Evolutionary conservation across 2,888 invertebrate genomes (phyloP).

Genomic region (Philaethria dido): DNA sequence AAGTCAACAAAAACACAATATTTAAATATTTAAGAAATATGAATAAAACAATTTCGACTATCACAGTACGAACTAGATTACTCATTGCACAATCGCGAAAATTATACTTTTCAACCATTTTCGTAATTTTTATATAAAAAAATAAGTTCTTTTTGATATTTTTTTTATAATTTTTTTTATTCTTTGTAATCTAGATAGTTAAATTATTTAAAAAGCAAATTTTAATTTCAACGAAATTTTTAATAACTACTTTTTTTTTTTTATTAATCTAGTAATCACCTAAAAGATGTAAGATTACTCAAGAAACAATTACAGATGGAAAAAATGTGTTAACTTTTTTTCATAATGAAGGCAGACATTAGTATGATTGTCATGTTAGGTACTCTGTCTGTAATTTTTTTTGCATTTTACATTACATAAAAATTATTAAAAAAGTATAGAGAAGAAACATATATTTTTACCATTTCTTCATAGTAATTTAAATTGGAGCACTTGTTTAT

Average conservation of each 20-base stretch:
- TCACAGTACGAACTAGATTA: conserved; percentile 42
- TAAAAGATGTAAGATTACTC: no score
- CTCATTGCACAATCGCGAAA: conserved; percentile 34
- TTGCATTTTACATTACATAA: no score
- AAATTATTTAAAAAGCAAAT: not conserved
- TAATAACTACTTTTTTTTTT: not conserved
- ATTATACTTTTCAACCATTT: not conserved
- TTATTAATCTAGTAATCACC: not conserved
- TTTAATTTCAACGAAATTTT: not conserved
- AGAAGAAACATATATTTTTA: no score
- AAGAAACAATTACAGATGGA: no score
- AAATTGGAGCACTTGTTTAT: no score
- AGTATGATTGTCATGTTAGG: no score
- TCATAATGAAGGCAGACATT: no score
- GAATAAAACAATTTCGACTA: conserved; percentile 41
- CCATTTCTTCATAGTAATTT: no score
- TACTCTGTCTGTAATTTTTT: no score
- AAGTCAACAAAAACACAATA: conserved; percentile 46
- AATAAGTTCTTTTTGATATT: not conserved
- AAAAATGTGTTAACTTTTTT: no score
- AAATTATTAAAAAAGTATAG: no score
- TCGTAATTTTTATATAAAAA: not conserved
- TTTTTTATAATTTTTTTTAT: not conserved
- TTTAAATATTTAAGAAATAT: conserved; percentile 11
- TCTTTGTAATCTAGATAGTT: not conserved